These are phyloP conservation scores for Labia minor DNA, from an alignment of 2,888 invertebrate genomes.

Conservation along the genomic window DNA sequence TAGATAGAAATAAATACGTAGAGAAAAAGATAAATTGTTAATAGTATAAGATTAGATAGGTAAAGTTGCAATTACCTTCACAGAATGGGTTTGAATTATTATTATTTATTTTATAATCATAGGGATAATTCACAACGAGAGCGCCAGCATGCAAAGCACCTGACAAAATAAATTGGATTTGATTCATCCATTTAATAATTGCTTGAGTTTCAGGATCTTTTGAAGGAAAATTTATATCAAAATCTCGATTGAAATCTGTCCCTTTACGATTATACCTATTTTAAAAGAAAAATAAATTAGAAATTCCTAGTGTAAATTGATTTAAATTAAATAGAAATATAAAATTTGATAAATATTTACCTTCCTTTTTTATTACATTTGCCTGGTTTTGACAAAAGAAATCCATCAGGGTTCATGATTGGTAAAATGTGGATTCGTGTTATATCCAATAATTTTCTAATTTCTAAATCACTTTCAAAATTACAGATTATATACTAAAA, in stretches of 20 bases:
- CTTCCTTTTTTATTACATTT: no score
- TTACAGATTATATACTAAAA: slow-evolving; percentile 41
- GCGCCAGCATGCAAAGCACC: slow-evolving; percentile 56
- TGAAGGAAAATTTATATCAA: slow-evolving; percentile 34
- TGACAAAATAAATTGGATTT: slow-evolving; percentile 48
- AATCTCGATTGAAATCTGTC: slow-evolving; percentile 47
- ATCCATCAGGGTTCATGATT: slow-evolving; percentile 56
- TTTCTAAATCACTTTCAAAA: slow-evolving; percentile 39
- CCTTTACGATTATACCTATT: slow-evolving; percentile 32
- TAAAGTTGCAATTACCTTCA: no score
- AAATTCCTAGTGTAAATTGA: no score
- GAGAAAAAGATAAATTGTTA: no score
- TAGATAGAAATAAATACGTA: no score
- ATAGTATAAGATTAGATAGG: no score
- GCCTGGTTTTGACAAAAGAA: slow-evolving; percentile 31
- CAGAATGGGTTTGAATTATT: no score
- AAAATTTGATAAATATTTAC: no score
- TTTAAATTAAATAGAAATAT: no score
- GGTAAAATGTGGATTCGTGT: slow-evolving; percentile 53
- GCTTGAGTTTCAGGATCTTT: slow-evolving; percentile 50
- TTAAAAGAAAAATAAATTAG: no score
- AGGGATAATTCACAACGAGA: slow-evolving; percentile 59
- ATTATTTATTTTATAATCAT: no score
- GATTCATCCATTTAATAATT: slow-evolving; percentile 47
- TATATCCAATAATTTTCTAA: slow-evolving; percentile 41